phyloP scores from a whole-genome alignment of 2,797 vertebrate species.

The Chiloscyllium punctatum region DNA sequence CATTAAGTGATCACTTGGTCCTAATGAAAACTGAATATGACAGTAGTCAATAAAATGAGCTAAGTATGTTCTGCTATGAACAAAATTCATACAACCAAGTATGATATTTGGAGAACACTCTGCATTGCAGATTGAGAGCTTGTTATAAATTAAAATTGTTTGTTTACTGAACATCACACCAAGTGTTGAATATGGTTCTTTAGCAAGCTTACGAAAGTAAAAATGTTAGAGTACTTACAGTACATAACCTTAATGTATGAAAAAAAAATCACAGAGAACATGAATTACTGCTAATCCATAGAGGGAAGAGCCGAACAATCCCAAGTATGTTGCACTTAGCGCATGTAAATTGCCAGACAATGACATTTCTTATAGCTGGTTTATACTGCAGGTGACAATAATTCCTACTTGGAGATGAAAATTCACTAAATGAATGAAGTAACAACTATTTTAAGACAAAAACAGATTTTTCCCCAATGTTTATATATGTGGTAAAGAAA shows the following conservation, averaged over 20 bases:
- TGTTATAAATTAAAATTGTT: background rate
- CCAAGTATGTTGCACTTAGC: background rate
- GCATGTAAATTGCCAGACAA: background rate
- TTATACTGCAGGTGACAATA: background rate
- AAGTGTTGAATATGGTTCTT: background rate
- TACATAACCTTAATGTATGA: background rate
- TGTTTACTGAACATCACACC: background rate
- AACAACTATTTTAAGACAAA: background rate
- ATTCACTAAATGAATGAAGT: background rate
- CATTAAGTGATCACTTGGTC: constrained; percentile 9
- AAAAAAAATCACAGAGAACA: background rate
- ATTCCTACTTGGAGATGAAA: background rate
- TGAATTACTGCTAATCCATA: background rate
- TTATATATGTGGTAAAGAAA: background rate
- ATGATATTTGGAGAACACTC: constrained; percentile 13
- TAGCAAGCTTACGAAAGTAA: background rate
- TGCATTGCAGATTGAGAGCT: background rate
- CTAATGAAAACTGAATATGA: background rate
- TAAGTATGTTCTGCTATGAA: background rate
- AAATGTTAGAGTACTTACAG: background rate
- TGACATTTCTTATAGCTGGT: background rate
- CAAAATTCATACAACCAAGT: background rate
- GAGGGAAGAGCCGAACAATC: background rate
- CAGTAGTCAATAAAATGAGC: background rate
- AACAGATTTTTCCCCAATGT: background rate